Evolutionary conservation across 2,797 vertebrate genomes (phyloP).

Genomic region (Scolopax rusticola): DNA sequence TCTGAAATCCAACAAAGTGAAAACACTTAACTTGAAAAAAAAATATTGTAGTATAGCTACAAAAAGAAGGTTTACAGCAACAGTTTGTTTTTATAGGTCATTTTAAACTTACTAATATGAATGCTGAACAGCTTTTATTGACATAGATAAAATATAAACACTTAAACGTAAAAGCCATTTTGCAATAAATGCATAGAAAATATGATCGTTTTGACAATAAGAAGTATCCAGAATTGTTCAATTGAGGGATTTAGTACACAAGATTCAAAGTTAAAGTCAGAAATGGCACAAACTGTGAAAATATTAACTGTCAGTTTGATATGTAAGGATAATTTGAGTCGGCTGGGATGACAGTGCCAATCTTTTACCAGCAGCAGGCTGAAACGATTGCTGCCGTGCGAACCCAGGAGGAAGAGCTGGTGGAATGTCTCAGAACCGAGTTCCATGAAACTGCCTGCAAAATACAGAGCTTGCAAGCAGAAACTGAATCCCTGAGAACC

Average conservation of each 20-base stretch:
- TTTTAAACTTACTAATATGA: not conserved
- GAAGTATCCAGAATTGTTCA: not conserved
- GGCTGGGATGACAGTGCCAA: not conserved
- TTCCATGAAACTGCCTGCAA: slow-evolving; percentile 85
- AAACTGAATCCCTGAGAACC: slow-evolving; percentile 90
- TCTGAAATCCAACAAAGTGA: not conserved
- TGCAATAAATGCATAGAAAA: not conserved
- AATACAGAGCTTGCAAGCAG: slow-evolving; percentile 92
- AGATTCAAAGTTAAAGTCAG: not conserved
- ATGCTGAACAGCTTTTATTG: not conserved
- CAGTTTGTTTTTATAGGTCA: not conserved
- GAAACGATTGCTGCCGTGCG: slow-evolving; percentile 74
- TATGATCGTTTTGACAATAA: not conserved
- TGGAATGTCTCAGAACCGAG: slow-evolving; percentile 86
- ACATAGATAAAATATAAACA: not conserved
- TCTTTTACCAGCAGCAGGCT: slow-evolving; percentile 71
- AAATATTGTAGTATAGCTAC: not conserved
- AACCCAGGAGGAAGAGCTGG: slow-evolving; percentile 87
- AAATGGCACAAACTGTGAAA: not conserved
- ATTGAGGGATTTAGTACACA: not conserved
- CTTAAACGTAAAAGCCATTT: not conserved
- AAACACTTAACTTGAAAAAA: not conserved
- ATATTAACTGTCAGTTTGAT: not conserved
- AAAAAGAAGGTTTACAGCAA: not conserved
- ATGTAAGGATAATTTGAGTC: not conserved